Percentiles rank a stretch among this genome's conserved stretches.
phyloP scores from a whole-genome alignment of 2,113 vertebrate species.

The Deroptyus accipitrinus region DNA sequence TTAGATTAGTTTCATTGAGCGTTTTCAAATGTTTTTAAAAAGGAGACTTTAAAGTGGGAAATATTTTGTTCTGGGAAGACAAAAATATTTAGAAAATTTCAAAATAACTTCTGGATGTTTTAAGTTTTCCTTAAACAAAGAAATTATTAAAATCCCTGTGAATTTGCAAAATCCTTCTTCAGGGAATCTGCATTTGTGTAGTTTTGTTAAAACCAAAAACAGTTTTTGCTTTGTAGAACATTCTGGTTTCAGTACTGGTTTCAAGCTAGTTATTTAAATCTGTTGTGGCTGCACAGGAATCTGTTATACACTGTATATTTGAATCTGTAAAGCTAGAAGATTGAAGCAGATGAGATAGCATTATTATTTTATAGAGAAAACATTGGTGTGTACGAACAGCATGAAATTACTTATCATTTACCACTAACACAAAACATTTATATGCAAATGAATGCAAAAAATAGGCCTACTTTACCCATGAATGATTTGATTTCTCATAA shows the following conservation, averaged over 20 bases:
- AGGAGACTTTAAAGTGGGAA: neutral
- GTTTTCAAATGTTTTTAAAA: neutral
- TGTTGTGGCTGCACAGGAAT: neutral
- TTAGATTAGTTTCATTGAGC: neutral
- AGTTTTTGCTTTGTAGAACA: neutral
- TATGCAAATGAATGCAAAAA: constrained; percentile 45
- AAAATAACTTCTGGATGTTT: neutral
- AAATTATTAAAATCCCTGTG: neutral
- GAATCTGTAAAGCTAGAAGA: neutral
- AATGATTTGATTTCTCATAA: constrained; percentile 17
- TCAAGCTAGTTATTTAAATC: neutral
- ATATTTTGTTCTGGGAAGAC: neutral
- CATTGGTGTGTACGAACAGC: constrained; percentile 14
- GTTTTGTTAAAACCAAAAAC: neutral
- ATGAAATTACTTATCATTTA: constrained; percentile 32
- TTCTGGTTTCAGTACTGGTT: neutral
- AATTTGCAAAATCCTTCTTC: neutral
- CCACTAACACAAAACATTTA: constrained; percentile 20
- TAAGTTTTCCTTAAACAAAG: neutral
- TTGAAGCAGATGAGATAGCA: neutral
- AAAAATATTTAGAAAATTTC: neutral
- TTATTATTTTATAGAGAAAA: constrained; percentile 35
- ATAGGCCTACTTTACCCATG: neutral
- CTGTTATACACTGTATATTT: neutral
- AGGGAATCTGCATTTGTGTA: neutral